A percentile compares a stretch with the other conserved stretches of the same genome.
Conservation (phyloP, 2,113 vertebrate genomes). For the Bombycilla garrulus region DNA sequence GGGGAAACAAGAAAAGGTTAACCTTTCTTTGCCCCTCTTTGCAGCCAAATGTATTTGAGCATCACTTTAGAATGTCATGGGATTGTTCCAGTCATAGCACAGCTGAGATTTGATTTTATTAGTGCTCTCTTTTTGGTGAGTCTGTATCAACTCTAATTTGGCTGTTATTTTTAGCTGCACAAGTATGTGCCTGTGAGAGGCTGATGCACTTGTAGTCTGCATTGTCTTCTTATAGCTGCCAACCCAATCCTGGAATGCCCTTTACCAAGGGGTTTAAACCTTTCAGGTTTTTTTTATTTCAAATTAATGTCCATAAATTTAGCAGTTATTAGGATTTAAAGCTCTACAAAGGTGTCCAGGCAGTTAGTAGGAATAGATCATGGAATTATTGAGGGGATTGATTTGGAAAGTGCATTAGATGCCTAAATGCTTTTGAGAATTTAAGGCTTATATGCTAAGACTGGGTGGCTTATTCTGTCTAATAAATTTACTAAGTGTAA, state of each 20-base stretch:
- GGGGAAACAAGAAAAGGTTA: background rate
- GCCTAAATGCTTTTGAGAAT: background rate
- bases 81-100: background rate
- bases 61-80: background rate
- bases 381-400: background rate
- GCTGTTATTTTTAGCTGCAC: background rate
- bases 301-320: background rate
- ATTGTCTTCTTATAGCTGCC: background rate
- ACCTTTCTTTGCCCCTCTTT: background rate
- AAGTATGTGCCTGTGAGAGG: background rate
- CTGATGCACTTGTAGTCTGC: background rate
- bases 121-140: background rate
- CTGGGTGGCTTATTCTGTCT: background rate
- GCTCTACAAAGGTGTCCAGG: background rate
- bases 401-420: background rate
- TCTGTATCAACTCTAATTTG: background rate
- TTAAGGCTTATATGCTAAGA: background rate
- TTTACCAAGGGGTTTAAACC: background rate
- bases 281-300: background rate
- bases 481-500: background rate
- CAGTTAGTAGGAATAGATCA: background rate
- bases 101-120: background rate
- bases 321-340: background rate
- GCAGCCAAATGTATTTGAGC: background rate
- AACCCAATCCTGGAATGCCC: rapidly evolving